Evolutionary conservation across 2,888 invertebrate species (phyloP), one percentile per base, ranked within the genome.

Genomic region (Amiota communis): DNA sequence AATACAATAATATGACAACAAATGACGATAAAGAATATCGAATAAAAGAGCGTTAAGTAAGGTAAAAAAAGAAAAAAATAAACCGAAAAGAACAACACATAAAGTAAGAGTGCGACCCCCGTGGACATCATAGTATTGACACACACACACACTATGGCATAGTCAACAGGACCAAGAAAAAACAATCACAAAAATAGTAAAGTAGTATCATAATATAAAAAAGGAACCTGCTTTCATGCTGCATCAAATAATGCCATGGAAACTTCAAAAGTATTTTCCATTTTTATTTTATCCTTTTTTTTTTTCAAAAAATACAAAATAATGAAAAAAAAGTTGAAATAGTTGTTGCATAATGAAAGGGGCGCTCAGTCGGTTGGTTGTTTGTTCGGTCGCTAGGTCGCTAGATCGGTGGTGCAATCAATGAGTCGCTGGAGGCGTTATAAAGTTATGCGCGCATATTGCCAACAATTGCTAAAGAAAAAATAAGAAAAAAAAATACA

Each of bases 311-410:
- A 17, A 23, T 23, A 36, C 36, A 36, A 36, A 36, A 36, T 36
- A 36, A 36, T 36, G 17, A 59, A 59, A 59, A 59, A n/a, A 53
- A n/a, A 53, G 2, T 36, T 36, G 36, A 36, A 36, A 53, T 15
- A 15, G 53, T 53, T 53, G 53, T 17, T 64, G 64, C 64, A 64
- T 65, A 23, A n/a, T 64, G 64, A 64, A 46, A 9, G 47, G 23
- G n/a, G 11, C 65, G n/a, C n/a, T n/a, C n/a, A n/a, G n/a, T 23
- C 23, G 46, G 13, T 23, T 3, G 8, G 36, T 36, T 36, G 36
- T 36, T 36, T 36, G 36, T 36, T 36, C 36, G 36, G 6, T 36
- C 36, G 36, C 36, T 36, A 36, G 36, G 36, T 36, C 36, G 36
- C 4, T 36, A 36, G 36, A 36, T 36, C 36, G 36, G 36, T 6